phyloP scores from a whole-genome alignment of 2,888 invertebrate species.

The Xiphydria camelus region DNA sequence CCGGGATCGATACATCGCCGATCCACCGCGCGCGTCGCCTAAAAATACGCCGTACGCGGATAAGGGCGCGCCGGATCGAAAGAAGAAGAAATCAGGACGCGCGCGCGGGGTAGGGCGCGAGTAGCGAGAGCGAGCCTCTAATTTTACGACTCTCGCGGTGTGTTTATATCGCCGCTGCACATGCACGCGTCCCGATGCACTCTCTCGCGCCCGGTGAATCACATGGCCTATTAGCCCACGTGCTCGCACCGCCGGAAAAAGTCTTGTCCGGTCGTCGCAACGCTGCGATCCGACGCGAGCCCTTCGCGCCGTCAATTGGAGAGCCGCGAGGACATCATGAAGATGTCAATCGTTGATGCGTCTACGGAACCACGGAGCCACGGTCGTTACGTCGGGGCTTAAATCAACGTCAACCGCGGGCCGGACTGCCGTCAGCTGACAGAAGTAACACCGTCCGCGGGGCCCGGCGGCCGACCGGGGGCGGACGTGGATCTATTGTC shows the following conservation, averaged over 20 bases:
- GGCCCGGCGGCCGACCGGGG: constrained; percentile 23
- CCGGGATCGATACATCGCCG: too few relatives aligned
- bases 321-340: constrained; percentile 25
- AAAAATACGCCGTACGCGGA: too few relatives aligned
- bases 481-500: constrained; percentile 43
- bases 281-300: background rate
- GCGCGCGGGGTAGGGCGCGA: too few relatives aligned
- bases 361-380: constrained; percentile 23
- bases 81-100: too few relatives aligned
- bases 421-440: background rate
- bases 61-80: too few relatives aligned
- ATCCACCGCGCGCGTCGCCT: too few relatives aligned
- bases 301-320: constrained; percentile 5
- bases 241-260: constrained; percentile 18
- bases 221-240: constrained; percentile 31
- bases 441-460: constrained; percentile 4
- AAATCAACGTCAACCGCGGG: constrained; percentile 15
- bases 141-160: constrained; percentile 1
- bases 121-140: background rate
- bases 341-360: constrained; percentile 34
- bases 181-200: constrained; percentile 18
- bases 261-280: constrained; percentile 21
- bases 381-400: constrained; percentile 19
- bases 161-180: constrained; percentile 4
- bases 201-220: constrained; percentile 31